A percentile compares a stretch with the other conserved stretches of the same genome.
Conservation (phyloP, 2,797 vertebrate genomes). For the Chloroceryle amazona region DNA sequence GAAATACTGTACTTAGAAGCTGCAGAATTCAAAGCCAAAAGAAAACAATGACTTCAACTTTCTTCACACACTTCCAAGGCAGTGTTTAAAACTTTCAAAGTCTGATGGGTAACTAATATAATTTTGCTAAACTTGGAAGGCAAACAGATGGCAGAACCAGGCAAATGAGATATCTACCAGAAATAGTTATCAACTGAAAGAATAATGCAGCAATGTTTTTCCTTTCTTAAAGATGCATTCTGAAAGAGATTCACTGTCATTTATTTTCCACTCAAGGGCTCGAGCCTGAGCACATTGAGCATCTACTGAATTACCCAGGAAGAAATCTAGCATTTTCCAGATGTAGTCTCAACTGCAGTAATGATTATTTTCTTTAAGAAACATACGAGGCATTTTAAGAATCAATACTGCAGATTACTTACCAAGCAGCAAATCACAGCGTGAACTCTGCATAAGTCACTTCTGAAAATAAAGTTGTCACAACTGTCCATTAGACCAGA, state of each 20-base stretch:
- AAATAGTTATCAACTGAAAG: conserved; percentile 51
- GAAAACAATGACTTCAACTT: conserved; percentile 57
- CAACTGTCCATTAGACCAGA: background rate
- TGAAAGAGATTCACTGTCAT: conserved; percentile 8
- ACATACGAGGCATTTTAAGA: background rate
- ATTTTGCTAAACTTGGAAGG: conserved; percentile 69
- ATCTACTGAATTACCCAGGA: background rate
- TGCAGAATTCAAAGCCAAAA: conserved; percentile 3
- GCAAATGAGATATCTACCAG: conserved; percentile 71
- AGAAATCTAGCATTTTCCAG: conserved; percentile 31
- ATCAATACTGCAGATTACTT: conserved; percentile 13
- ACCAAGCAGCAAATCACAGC: background rate
- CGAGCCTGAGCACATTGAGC: background rate
- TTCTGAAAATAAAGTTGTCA: conserved; percentile 15
- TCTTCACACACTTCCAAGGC: background rate
- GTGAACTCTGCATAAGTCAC: background rate
- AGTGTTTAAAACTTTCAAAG: conserved; percentile 45
- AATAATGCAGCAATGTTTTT: conserved; percentile 31
- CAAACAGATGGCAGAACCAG: conserved; percentile 59
- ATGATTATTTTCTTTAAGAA: conserved; percentile 43
- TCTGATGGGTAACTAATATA: conserved; percentile 55
- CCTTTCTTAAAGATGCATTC: conserved; percentile 5
- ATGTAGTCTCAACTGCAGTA: conserved; percentile 44
- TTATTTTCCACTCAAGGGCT: background rate
- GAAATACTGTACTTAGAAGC: background rate